Percentiles rank a stretch among this genome's conserved stretches.
phyloP scores from a whole-genome alignment of 2,888 invertebrate genomes.

The Nasonia oneida region DNA sequence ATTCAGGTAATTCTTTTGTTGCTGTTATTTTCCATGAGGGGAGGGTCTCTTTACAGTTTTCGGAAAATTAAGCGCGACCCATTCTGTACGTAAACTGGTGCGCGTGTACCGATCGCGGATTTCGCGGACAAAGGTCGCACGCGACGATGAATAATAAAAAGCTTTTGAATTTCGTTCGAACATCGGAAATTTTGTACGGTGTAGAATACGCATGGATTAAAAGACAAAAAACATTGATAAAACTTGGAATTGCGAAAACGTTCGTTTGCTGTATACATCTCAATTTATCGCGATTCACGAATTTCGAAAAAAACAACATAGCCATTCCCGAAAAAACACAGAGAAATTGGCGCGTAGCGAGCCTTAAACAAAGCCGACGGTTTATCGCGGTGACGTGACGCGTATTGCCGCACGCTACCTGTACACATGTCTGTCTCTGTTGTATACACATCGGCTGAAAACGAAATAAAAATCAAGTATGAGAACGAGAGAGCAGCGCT shows the following conservation, averaged over 20 bases:
- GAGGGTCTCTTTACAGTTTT: background rate
- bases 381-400: background rate
- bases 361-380: constrained; percentile 11
- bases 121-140: background rate
- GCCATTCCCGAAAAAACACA: background rate
- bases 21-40: background rate
- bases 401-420: background rate
- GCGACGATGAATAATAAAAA: background rate
- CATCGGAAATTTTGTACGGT: background rate
- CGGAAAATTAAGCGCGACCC: background rate
- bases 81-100: background rate
- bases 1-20: background rate
- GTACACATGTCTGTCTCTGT: background rate
- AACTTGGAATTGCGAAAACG: background rate
- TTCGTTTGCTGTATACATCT: background rate
- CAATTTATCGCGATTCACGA: background rate
- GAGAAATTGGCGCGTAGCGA: background rate
- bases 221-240: background rate
- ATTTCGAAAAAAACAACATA: background rate
- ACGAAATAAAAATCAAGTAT: constrained; percentile 23
- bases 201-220: background rate
- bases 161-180: background rate
- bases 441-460: background rate
- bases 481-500: background rate
- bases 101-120: background rate